Conservation (phyloP, 2,797 vertebrate genomes). For the Sternotherus odoratus region DNA sequence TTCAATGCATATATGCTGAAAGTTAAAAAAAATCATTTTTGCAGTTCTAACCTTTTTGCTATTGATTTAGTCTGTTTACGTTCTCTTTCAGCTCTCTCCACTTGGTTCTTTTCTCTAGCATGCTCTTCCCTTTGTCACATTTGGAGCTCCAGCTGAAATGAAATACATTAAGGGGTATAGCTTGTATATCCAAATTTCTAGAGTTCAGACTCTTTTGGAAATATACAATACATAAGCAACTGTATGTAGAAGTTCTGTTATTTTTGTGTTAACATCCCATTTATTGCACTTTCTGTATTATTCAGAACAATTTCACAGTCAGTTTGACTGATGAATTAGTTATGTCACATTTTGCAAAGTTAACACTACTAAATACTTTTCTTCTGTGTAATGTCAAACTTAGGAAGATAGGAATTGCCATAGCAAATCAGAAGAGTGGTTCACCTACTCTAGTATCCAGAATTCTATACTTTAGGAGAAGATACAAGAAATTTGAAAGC, state of each 20-base stretch:
- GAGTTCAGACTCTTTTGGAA: background rate
- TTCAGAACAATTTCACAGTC: background rate
- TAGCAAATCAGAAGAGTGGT: constrained; percentile 27
- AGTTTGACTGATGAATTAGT: background rate
- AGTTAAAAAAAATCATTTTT: background rate
- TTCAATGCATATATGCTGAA: background rate
- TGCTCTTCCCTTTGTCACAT: background rate
- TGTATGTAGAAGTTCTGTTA: background rate
- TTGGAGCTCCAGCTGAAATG: accelerated
- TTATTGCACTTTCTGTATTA: background rate
- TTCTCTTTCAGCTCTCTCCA: background rate
- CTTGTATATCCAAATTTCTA: accelerated
- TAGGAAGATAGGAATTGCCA: background rate
- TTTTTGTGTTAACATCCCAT: background rate
- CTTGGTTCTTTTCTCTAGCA: background rate
- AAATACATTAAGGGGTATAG: accelerated
- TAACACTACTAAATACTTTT: background rate
- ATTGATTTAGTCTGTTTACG: background rate
- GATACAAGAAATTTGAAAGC: constrained; percentile 60
- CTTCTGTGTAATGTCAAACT: background rate
- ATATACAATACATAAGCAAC: background rate
- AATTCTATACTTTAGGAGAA: constrained; percentile 51
- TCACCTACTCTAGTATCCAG: constrained; percentile 29
- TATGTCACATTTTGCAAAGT: background rate
- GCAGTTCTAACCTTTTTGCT: constrained; percentile 21